phyloP scores from a whole-genome alignment of 92 coral and sea anemone species.

The Virgularia gustaviana region DNA sequence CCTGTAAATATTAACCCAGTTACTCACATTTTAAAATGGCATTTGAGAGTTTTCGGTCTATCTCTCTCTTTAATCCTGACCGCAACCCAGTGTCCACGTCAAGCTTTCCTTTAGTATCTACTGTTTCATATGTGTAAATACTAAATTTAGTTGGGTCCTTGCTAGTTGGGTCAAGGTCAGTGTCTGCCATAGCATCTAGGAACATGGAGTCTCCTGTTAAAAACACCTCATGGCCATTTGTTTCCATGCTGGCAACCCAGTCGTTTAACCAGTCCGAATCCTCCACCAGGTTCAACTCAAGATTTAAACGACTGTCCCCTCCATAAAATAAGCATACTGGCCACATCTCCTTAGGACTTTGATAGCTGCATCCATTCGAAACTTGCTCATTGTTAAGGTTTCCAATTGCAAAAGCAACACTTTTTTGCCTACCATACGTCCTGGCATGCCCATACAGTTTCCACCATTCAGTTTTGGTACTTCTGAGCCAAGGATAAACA shows the following conservation, averaged over 20 bases:
- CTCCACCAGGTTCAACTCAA: neutral
- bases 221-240: slow-evolving; percentile 15
- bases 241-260: slow-evolving; percentile 26
- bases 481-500: slow-evolving; percentile 49
- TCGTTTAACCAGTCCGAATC: slow-evolving; percentile 19
- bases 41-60: slow-evolving; percentile 1
- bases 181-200: slow-evolving; percentile 21
- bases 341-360: no score
- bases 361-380: no score
- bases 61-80: slow-evolving; percentile 8
- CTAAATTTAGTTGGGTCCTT: no score
- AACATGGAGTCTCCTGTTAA: slow-evolving; percentile 21
- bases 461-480: slow-evolving; percentile 48
- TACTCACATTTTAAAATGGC: neutral
- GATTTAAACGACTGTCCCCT: slow-evolving; percentile 1
- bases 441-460: no score
- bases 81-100: neutral
- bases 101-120: slow-evolving; percentile 17
- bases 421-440: no score
- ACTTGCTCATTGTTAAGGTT: no score
- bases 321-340: no score
- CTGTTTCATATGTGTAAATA: slow-evolving; percentile 11
- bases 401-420: slow-evolving; percentile 28
- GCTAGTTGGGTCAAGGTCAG: slow-evolving; percentile 13
- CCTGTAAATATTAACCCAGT: no score